These are phyloP conservation scores for Steinernema hermaphroditum DNA, from an alignment of 2,888 invertebrate genomes.

Conservation along the genomic window DNA sequence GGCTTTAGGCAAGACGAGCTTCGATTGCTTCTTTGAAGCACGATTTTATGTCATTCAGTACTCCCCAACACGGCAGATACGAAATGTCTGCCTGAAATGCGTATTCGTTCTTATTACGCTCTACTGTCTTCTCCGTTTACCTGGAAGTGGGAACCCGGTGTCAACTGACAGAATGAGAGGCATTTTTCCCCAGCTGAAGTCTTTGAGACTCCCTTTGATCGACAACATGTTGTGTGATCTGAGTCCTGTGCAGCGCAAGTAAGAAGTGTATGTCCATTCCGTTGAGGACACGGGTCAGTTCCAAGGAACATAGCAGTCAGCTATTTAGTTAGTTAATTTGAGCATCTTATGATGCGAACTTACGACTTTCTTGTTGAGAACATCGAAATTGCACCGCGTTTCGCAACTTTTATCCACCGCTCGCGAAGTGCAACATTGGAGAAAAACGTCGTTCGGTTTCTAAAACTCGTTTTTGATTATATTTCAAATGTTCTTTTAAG, in stretches of 20 bases:
- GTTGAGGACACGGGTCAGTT: conserved; percentile 63
- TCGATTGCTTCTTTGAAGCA: conserved; percentile 59
- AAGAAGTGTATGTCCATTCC: conserved; percentile 56
- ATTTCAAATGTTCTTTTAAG: too few species aligned
- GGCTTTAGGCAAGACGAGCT: too few species aligned
- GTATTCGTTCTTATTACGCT: not conserved
- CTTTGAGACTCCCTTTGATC: conserved; percentile 38
- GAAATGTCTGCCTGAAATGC: conserved; percentile 51
- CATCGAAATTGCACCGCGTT: conserved; percentile 61
- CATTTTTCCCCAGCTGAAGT: conserved; percentile 62
- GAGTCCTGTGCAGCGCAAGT: conserved; percentile 60
- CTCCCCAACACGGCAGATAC: conserved; percentile 63
- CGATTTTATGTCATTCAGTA: conserved; percentile 59
- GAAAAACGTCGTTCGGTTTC: conserved; percentile 56
- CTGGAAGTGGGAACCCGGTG: conserved; percentile 62
- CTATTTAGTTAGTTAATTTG: conserved; percentile 38
- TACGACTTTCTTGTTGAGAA: conserved; percentile 59
- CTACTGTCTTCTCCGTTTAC: too few species aligned
- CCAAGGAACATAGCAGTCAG: conserved; percentile 64
- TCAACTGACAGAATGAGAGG: conserved; percentile 63
- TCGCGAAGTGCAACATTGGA: conserved; percentile 55
- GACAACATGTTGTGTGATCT: conserved; percentile 60
- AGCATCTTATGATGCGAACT: conserved; percentile 27
- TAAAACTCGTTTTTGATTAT: not conserved
- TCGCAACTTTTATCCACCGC: conserved; percentile 57